phyloP scores from a whole-genome alignment of 2,113 vertebrate genomes.

The Theropithecus gelada region DNA sequence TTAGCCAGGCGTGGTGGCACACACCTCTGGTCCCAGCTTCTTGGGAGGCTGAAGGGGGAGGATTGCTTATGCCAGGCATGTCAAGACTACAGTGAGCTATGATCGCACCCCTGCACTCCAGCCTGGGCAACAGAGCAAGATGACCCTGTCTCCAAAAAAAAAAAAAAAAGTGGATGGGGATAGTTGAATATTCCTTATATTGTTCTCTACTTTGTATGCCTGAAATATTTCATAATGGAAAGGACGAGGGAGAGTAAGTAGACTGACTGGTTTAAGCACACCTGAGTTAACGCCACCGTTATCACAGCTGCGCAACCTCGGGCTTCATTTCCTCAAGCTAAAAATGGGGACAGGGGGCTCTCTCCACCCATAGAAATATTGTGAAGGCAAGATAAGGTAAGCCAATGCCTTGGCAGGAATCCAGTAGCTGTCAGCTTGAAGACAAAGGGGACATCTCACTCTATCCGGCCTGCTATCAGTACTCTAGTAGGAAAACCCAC shows the following conservation, averaged over 20 bases:
- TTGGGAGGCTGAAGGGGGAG: too few species aligned
- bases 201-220: not conserved
- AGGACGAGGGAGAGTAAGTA: not conserved
- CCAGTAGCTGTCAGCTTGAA: not conserved
- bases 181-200: not conserved
- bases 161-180: too few species aligned
- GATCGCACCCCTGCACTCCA: too few species aligned
- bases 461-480: not conserved
- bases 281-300: not conserved
- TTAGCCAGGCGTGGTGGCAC: too few species aligned
- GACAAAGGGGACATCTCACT: not conserved
- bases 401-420: not conserved
- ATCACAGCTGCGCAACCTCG: not conserved
- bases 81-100: too few species aligned
- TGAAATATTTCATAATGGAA: not conserved
- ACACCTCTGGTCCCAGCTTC: too few species aligned
- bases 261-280: not conserved
- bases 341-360: not conserved
- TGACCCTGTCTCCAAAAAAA: too few species aligned
- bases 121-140: too few species aligned
- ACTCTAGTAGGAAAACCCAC: not conserved
- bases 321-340: not conserved
- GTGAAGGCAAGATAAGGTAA: not conserved
- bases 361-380: not conserved
- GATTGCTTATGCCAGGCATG: too few species aligned